A percentile compares a stretch with the other conserved stretches of the same genome.
Conservation (phyloP, 2,888 invertebrate genomes). For the Deilephila porcellus region DNA sequence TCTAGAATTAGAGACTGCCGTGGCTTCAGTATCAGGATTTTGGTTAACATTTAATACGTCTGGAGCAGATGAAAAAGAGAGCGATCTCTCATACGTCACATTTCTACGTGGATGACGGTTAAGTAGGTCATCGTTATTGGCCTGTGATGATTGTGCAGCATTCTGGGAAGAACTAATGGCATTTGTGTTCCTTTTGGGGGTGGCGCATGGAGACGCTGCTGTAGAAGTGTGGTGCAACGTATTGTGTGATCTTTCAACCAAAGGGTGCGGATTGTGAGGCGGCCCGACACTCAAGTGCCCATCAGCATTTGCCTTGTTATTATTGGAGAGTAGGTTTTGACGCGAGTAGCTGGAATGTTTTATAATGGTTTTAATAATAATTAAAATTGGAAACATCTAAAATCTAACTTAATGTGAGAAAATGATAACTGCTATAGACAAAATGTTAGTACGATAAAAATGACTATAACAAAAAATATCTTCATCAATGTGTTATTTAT, state of each 20-base stretch:
- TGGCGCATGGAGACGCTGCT: constrained; percentile 60
- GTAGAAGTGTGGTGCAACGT: constrained; percentile 68
- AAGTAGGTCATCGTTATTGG: constrained; percentile 50
- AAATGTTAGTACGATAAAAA: constrained; percentile 45
- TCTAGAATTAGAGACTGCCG: constrained; percentile 50
- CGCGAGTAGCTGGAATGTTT: constrained; percentile 91
- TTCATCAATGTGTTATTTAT: constrained; percentile 34
- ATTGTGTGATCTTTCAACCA: constrained; percentile 85
- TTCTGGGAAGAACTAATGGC: constrained; percentile 50
- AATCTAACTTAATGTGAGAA: constrained; percentile 28
- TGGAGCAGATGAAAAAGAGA: constrained; percentile 82
- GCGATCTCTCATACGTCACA: constrained; percentile 70
- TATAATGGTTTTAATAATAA: constrained; percentile 11
- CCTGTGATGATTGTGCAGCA: constrained; percentile 42
- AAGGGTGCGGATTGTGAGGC: constrained; percentile 70
- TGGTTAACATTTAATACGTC: constrained; percentile 85
- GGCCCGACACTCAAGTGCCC: constrained; percentile 71
- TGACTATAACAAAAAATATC: constrained; percentile 33
- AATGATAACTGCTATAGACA: neutral
- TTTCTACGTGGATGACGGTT: constrained; percentile 59
- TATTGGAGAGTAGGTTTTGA: constrained; percentile 92
- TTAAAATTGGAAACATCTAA: neutral
- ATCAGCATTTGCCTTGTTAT: constrained; percentile 89
- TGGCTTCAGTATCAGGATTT: constrained; percentile 55
- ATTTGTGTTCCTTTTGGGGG: constrained; percentile 73